A percentile compares a stretch with the other conserved stretches of the same genome.
phyloP scores from a whole-genome alignment of 2,888 invertebrate species.

The Dendrolimus pini region DNA sequence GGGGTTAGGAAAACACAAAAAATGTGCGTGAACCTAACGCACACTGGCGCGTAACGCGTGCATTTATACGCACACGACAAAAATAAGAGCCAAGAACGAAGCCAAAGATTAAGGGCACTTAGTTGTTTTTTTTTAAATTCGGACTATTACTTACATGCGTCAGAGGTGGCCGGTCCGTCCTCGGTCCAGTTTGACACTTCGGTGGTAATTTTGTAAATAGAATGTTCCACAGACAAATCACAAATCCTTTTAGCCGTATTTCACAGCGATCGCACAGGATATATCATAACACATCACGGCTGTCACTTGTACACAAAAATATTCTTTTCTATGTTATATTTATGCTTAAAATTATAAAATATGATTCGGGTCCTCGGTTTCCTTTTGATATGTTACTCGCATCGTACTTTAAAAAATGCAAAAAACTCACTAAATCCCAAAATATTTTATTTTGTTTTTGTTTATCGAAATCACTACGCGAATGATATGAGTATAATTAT shows the following conservation, averaged over 20 bases:
- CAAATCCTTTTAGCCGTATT: slow-evolving; percentile 54
- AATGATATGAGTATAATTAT: slow-evolving; percentile 62
- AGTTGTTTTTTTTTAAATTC: slow-evolving; percentile 6
- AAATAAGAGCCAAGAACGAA: slow-evolving; percentile 39
- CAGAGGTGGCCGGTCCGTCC: slow-evolving; percentile 71
- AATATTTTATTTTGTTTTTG: slow-evolving; percentile 33
- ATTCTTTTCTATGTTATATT: slow-evolving; percentile 26
- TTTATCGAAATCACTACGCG: slow-evolving; percentile 39
- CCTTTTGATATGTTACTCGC: slow-evolving; percentile 68
- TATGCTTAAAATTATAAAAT: slow-evolving; percentile 45
- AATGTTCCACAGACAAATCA: slow-evolving; percentile 50
- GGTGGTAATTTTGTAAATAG: slow-evolving; percentile 72
- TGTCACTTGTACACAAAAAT: slow-evolving; percentile 58
- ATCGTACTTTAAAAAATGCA: slow-evolving; percentile 43
- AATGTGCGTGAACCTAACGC: slow-evolving; percentile 68
- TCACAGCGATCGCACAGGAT: slow-evolving; percentile 52
- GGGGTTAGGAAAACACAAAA: slow-evolving; percentile 63
- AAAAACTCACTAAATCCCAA: slow-evolving; percentile 61
- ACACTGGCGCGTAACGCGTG: slow-evolving; percentile 36
- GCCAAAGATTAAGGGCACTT: slow-evolving; percentile 51
- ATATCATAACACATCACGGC: slow-evolving; percentile 59
- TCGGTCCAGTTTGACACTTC: slow-evolving; percentile 75
- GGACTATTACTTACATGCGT: slow-evolving; percentile 63
- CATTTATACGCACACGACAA: slow-evolving; percentile 38
- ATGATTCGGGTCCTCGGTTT: slow-evolving; percentile 72